phyloP scores from a whole-genome alignment of 1,140 invertebrate species.

The Semibalanus balanoides region DNA sequence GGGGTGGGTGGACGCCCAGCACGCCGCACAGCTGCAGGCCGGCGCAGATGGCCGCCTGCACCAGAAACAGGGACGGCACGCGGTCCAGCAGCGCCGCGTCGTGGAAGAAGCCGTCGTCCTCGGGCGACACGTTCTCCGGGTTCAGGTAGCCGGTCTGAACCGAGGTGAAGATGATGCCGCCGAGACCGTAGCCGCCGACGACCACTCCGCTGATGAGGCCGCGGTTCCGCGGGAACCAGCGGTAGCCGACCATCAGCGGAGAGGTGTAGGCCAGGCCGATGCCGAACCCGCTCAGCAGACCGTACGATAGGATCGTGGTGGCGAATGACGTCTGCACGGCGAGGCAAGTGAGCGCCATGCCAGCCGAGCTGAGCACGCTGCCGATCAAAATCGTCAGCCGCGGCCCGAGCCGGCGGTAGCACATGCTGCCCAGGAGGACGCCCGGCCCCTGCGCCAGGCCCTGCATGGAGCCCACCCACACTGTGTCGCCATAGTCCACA shows the following conservation, averaged over 20 bases:
- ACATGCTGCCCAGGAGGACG: no score
- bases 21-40: conserved; percentile 28
- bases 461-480: no score
- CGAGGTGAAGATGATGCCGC: conserved; percentile 30
- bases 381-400: conserved; percentile 11
- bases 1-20: no score
- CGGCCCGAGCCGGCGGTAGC: no score
- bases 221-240: conserved; percentile 31
- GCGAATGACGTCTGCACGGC: conserved; percentile 27
- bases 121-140: conserved; percentile 26
- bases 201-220: conserved; percentile 30
- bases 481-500: no score
- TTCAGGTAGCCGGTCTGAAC: conserved; percentile 31
- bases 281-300: conserved; percentile 29
- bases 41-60: conserved; percentile 27
- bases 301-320: no score
- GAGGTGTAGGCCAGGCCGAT: conserved; percentile 29
- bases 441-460: no score
- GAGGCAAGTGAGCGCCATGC: conserved; percentile 28
- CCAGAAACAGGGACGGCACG: conserved; percentile 28
- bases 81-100: conserved; percentile 22
- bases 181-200: conserved; percentile 29
- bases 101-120: conserved; percentile 14
- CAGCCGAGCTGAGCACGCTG: conserved; percentile 20
- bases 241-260: conserved; percentile 29